Evolutionary conservation across 2,888 invertebrate species (phyloP).

Genomic region (Sphaerophoria taeniata): DNA sequence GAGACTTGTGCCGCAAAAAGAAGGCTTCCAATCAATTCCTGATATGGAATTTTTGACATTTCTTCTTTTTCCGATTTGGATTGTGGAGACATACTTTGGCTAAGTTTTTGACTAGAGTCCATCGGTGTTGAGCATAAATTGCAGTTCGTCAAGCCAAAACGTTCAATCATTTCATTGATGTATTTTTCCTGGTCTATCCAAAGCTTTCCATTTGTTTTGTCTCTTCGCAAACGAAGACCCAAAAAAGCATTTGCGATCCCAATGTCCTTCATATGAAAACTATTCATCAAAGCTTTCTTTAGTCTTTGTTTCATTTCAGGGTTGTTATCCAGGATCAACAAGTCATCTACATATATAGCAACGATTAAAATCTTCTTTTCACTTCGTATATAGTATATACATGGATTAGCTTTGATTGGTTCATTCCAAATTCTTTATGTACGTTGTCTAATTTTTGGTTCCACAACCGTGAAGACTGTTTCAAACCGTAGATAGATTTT

Average conservation of each 20-base stretch:
- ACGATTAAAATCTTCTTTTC: too few species aligned
- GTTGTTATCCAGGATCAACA: too few species aligned
- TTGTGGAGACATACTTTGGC: too few species aligned
- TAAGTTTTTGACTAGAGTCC: too few species aligned
- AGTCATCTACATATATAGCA: background rate
- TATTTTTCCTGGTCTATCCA: too few species aligned
- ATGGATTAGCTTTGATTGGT: background rate
- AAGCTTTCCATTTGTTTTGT: background rate
- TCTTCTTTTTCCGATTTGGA: background rate
- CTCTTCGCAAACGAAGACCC: background rate
- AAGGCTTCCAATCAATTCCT: conserved; percentile 20
- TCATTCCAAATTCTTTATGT: background rate
- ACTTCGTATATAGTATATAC: too few species aligned
- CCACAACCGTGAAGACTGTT: background rate
- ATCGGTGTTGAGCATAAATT: too few species aligned
- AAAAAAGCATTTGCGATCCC: conserved; percentile 7
- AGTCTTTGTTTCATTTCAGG: too few species aligned
- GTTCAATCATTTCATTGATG: too few species aligned
- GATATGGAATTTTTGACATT: conserved; percentile 1
- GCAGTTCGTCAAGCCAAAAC: too few species aligned
- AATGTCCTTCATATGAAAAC: conserved; percentile 5
- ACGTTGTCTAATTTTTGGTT: background rate
- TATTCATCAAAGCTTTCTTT: too few species aligned
- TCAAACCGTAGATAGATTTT: background rate
- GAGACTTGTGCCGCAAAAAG: conserved; percentile 18